Conservation (phyloP, 2,113 vertebrate genomes). For the Microcebus ravelobensis region DNA sequence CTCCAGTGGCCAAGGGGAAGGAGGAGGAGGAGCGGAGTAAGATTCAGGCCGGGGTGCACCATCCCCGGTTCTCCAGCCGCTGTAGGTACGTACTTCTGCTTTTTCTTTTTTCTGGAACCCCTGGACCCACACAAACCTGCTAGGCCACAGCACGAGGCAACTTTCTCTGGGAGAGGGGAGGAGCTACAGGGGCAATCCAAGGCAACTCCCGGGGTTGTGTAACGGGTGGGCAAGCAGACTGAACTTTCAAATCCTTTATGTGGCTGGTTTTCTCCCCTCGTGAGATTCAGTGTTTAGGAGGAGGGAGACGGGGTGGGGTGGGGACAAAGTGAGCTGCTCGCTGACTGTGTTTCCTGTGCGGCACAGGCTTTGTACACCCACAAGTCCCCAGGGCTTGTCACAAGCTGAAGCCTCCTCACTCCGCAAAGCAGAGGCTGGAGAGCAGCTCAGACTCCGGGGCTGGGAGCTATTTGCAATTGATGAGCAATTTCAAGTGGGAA, state of each 20-base stretch:
- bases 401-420: not conserved
- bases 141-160: fast-evolving
- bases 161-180: not conserved
- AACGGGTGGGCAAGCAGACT: not conserved
- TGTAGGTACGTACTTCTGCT: not conserved
- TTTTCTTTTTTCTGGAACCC: not conserved
- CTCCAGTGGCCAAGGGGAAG: not conserved
- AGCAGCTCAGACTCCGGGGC: not conserved
- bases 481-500: slow-evolving; percentile 81
- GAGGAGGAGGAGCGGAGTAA: not conserved
- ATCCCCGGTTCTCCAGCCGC: not conserved
- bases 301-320: not conserved
- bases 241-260: not conserved
- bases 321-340: not conserved
- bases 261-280: not conserved
- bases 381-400: not conserved
- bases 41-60: not conserved
- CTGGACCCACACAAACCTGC: fast-evolving
- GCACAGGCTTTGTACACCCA: not conserved
- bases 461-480: slow-evolving; percentile 75
- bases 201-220: not conserved
- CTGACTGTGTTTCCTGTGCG: not conserved
- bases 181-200: slow-evolving; percentile 13
- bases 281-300: not conserved
- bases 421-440: not conserved